A percentile compares a stretch with the other conserved stretches of the same genome.
phyloP scores from a whole-genome alignment of 2,797 vertebrate genomes.

The Lateolabrax maculatus region DNA sequence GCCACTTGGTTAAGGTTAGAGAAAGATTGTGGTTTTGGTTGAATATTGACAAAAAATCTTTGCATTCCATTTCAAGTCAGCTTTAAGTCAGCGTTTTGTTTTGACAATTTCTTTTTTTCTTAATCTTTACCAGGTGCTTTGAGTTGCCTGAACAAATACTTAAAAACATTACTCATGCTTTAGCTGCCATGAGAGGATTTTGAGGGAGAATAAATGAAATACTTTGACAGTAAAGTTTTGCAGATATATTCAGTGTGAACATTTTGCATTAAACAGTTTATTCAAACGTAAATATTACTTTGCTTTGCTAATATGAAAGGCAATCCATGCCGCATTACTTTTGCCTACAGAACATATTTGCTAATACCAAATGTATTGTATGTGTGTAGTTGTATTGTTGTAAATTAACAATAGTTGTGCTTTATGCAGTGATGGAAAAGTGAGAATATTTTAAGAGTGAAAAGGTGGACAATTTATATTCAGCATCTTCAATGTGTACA shows the following conservation, averaged over 20 bases:
- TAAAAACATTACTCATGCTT: constrained; percentile 13
- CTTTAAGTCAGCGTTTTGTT: neutral
- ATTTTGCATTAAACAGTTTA: neutral
- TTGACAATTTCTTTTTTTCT: neutral
- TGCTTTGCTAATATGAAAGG: neutral
- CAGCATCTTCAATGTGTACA: constrained; percentile 15
- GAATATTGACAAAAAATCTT: neutral
- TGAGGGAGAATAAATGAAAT: neutral
- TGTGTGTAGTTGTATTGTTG: no score
- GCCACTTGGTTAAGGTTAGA: neutral
- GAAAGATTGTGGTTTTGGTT: neutral
- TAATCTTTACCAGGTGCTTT: neutral
- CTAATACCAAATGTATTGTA: neutral
- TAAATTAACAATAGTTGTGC: neutral
- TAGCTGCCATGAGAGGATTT: constrained; percentile 11
- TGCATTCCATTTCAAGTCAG: neutral
- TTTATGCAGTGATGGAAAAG: neutral
- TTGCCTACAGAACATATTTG: neutral
- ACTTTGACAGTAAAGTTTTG: neutral
- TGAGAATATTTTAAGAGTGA: neutral
- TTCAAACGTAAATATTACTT: neutral
- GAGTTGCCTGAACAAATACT: constrained; percentile 9
- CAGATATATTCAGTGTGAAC: neutral
- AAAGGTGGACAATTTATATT: constrained; percentile 37
- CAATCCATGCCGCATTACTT: neutral